Base-by-base conservation (phyloP, 1,140 invertebrate species). In the Drosophila nikananu region DNA sequence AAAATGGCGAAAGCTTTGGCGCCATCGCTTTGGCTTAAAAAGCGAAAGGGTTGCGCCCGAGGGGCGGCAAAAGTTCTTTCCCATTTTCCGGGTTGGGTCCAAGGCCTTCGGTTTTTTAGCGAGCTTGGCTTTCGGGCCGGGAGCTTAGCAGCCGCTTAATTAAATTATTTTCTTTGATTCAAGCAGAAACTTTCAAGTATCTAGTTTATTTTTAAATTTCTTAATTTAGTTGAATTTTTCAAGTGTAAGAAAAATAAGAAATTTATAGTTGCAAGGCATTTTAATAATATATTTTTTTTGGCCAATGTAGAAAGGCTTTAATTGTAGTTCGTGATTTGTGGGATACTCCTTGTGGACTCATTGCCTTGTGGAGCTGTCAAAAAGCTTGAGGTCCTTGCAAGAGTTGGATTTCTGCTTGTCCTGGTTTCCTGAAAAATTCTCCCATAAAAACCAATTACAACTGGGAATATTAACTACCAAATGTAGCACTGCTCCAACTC, bases 1-100 rank as follows among this genome's bases (percentile, higher is more conserved):
- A 87, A 87, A 87, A 86, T 89, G 81, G 81, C 84, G 84, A 87
- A 87, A 87, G 84, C 84, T 87, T 87, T 87, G 84, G 84, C 84
- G 84, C 84, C 84, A 89, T 62, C 52, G 68, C 64, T 60, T 83
- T 80, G 81, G 63, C 73, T 87, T 84, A 87, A 87, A 87, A 87
- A 87, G 86, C 84, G 84, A 87, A 87, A 89, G 84, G 84, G 84
- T 87, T 87, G 83, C 70, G 61, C 71, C 35, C 39, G 62, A n/a
- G 44, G 62, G 65, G 62, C 35, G 44, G 37, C 51, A 72, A 73
- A 73, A 73, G 70, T 73, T 73, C 52, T 46, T 46, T 32, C 39
- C 61, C 49, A 15, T 30, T 62, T 51, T 37, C 32, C 37, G 57
- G 57, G 57, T 60, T 19, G 57, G 44, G 57, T 49, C 41, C 64